A percentile compares a stretch with the other conserved stretches of the same genome.
Evolutionary conservation across 2,888 invertebrate species (phyloP).

Genomic region (Elegia similella): DNA sequence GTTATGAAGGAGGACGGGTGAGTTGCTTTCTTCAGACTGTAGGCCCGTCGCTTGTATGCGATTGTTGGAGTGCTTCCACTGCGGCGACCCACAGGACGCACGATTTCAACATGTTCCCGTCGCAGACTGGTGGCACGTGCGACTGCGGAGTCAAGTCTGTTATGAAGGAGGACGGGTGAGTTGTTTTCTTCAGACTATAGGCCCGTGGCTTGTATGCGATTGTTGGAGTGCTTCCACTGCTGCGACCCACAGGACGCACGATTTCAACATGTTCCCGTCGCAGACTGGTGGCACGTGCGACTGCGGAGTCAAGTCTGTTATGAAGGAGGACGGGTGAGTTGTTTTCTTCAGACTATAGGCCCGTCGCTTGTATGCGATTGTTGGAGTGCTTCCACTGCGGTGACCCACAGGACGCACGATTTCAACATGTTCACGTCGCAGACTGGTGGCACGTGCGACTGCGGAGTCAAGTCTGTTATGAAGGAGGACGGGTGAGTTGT

Average conservation of each 20-base stretch:
- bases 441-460: too few species aligned
- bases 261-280: conserved; percentile 84
- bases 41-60: background rate
- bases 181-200: conserved; percentile 21
- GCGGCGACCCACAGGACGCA: too few species aligned
- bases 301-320: too few species aligned
- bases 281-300: too few species aligned
- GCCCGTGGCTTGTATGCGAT: background rate
- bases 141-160: too few species aligned
- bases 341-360: background rate
- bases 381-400: background rate
- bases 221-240: background rate
- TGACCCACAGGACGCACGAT: too few species aligned
- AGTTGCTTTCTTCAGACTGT: conserved; percentile 38
- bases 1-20: conserved; percentile 92
- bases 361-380: background rate
- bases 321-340: conserved; percentile 94
- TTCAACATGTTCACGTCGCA: conserved; percentile 84
- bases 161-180: conserved; percentile 93
- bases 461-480: conserved; percentile 44
- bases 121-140: too few species aligned
- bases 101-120: conserved; percentile 84
- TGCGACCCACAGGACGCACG: too few species aligned
- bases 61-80: background rate
- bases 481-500: conserved; percentile 93